phyloP scores from a whole-genome alignment of 2,113 vertebrate genomes.

The Xiphias gladius region DNA sequence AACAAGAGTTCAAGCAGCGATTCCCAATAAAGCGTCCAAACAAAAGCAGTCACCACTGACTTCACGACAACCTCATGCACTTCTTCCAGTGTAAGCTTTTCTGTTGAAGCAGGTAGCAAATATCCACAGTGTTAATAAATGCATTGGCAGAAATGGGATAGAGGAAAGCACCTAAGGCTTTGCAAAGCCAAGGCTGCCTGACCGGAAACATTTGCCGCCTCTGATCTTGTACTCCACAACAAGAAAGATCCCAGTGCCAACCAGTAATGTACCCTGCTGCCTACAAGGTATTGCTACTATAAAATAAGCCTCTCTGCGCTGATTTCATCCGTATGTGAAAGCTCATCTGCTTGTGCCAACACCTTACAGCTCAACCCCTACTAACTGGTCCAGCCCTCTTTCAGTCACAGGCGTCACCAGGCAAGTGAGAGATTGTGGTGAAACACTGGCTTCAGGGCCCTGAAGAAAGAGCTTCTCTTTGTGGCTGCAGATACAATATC shows the following conservation, averaged over 20 bases:
- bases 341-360: constrained; percentile 61
- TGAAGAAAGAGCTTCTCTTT: constrained; percentile 78
- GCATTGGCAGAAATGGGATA: constrained; percentile 79
- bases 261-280: constrained; percentile 52
- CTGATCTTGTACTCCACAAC: constrained; percentile 74
- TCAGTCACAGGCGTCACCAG: constrained; percentile 75
- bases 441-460: constrained; percentile 47
- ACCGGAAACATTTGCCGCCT: constrained; percentile 86
- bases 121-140: constrained; percentile 80
- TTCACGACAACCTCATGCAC: constrained; percentile 56
- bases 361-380: constrained; percentile 60
- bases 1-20: constrained; percentile 72
- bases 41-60: constrained; percentile 64
- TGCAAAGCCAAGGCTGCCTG: constrained; percentile 88
- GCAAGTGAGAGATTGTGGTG: constrained; percentile 68
- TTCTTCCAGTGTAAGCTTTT: constrained; percentile 66
- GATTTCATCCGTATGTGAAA: constrained; percentile 68
- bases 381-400: constrained; percentile 74
- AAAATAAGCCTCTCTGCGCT: constrained; percentile 63
- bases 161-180: constrained; percentile 86
- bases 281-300: constrained; percentile 57
- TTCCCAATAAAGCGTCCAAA: constrained; percentile 70
- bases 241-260: constrained; percentile 68
- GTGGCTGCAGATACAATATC: constrained; percentile 78
- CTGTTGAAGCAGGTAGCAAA: constrained; percentile 75